Evolutionary conservation across 1,140 invertebrate species (phyloP), one percentile per base, ranked within the genome.

Genomic region (Batillaria attramentaria): DNA sequence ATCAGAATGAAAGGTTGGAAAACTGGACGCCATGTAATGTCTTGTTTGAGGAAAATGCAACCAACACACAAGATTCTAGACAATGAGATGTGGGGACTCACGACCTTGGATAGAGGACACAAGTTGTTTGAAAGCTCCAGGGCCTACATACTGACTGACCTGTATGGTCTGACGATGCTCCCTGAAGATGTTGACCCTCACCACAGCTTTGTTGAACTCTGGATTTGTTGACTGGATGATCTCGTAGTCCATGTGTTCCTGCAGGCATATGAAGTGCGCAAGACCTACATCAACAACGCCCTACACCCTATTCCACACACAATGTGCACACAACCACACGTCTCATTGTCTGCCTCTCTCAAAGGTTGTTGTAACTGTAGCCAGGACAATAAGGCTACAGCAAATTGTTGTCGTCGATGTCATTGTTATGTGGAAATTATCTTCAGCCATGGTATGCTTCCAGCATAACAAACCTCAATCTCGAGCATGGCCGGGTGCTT

Each of bases 91-190:
- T n/a, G n/a, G n/a, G n/a, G n/a, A n/a, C n/a, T n/a, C n/a, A n/a
- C n/a, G n/a, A 66, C 20, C 65, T 16, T 28, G 35, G 35, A 66
- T 16, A 28, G 62, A 66, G 28, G 31, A 28, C 62, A 66, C 16
- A 18, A 18, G 50, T 54, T 54, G 50, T 18, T 16, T 42, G 39
- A 60, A 39, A 2, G 2, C n/a, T n/a, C n/a, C n/a, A n/a, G n/a
- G n/a, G n/a, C n/a, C n/a, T n/a, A n/a, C n/a, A n/a, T n/a, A 60
- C 16, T 18, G 16, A 68, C 73, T 80, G 89, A 96, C 95, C 92
- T 97, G 97, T 84, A 99, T 96, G 60, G 97, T 98, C 93, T 99
- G 98, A n/a, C 97, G 93, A 85, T 98, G 97, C 89, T 97, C 95
- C 82, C 95, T 93, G 79, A 92, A 93, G 6, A 99, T 93, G 92